A percentile compares a stretch with the other conserved stretches of the same genome.
These are phyloP conservation scores for Eriocheir sinensis DNA, from an alignment of 1,140 invertebrate genomes.

Conservation along the genomic window DNA sequence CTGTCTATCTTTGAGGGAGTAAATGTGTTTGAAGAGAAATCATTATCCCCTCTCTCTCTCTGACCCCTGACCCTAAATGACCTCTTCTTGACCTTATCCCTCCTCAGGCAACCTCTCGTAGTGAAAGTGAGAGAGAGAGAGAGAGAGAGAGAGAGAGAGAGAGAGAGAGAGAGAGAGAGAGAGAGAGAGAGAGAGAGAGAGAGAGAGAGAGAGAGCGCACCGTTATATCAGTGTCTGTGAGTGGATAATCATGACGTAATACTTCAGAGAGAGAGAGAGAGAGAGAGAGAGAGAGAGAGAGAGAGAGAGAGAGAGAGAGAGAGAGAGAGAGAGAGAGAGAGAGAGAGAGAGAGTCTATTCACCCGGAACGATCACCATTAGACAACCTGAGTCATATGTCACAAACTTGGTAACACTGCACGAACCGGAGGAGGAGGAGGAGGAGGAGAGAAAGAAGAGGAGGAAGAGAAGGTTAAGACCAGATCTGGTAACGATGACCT, in stretches of 20 bases:
- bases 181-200: conserved; percentile 50
- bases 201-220: not conserved
- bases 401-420: no score
- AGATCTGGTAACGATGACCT: no score
- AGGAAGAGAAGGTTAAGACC: no score
- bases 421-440: no score
- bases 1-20: not conserved
- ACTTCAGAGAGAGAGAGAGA: no score
- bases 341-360: not conserved
- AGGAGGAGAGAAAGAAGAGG: no score
- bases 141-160: conserved; percentile 45
- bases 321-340: not conserved
- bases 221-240: no score
- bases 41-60: not conserved
- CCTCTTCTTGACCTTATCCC: not conserved
- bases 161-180: conserved; percentile 36
- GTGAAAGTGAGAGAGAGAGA: conserved; percentile 36
- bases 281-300: not conserved
- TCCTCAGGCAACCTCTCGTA: not conserved
- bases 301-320: not conserved
- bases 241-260: no score
- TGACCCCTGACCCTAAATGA: not conserved
- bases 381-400: no score
- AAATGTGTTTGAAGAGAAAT: no score
- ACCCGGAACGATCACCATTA: no score